Evolutionary conservation across 2,888 invertebrate genomes (phyloP).

Genomic region (Macaria liturata): DNA sequence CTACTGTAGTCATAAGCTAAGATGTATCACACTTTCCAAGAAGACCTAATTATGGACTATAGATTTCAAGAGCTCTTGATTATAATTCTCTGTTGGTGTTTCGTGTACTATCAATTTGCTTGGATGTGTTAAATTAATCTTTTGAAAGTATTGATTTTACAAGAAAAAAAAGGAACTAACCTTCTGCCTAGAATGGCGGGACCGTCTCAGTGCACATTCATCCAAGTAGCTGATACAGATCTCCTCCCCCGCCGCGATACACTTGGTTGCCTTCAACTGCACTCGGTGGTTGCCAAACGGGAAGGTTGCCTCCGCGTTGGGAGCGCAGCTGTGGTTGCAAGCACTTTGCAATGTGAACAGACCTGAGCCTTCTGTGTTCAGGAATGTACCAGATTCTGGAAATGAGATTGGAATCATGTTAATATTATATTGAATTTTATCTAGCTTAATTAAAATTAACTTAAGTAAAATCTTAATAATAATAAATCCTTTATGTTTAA

Average conservation of each 20-base stretch:
- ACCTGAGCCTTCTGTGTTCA: conserved; percentile 96
- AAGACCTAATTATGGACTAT: too few relatives aligned
- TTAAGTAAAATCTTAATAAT: too few relatives aligned
- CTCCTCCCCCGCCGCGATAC: conserved; percentile 92
- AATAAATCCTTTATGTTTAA: too few relatives aligned
- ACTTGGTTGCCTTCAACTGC: conserved; percentile 87
- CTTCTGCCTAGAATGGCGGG: conserved; percentile 94
- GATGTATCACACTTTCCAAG: too few relatives aligned
- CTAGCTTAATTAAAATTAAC: too few relatives aligned
- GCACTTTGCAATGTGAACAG: conserved; percentile 93
- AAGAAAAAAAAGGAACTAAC: conserved; percentile 48
- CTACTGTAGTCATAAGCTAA: too few relatives aligned
- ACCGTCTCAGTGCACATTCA: conserved; percentile 90
- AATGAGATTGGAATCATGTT: conserved; percentile 18
- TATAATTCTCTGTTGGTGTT: too few relatives aligned
- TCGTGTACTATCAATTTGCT: too few relatives aligned
- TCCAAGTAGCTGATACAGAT: conserved; percentile 96
- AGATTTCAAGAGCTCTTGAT: too few relatives aligned
- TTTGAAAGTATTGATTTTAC: too few relatives aligned
- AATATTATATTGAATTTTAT: too few relatives aligned
- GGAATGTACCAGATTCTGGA: conserved; percentile 88
- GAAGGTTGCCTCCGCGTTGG: conserved; percentile 94
- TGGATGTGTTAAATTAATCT: too few relatives aligned
- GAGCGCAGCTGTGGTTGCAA: conserved; percentile 95
- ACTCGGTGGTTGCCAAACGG: conserved; percentile 91